Conservation (phyloP, 2,797 vertebrate genomes). For the Monodelphis domestica region DNA sequence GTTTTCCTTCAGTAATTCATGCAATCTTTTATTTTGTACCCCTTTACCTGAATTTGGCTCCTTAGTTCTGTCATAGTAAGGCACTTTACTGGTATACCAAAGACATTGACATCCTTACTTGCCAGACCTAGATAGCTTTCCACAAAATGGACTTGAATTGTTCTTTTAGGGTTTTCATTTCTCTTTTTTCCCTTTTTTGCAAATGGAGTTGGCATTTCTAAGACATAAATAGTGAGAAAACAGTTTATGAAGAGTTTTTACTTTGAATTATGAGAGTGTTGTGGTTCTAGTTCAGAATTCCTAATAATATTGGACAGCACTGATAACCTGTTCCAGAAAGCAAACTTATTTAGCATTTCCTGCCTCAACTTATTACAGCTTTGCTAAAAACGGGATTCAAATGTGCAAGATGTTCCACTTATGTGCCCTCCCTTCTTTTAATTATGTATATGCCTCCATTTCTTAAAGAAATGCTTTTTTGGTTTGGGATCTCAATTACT, state of each 20-base stretch:
- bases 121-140: background rate
- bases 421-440: conserved; percentile 56
- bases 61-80: background rate
- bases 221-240: background rate
- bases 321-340: background rate
- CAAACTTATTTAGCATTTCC: background rate
- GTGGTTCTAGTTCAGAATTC: background rate
- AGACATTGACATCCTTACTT: background rate
- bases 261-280: no score
- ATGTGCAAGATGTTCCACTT: conserved; percentile 46
- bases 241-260: background rate
- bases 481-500: conserved; percentile 70
- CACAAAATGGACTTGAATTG: background rate
- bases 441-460: conserved; percentile 58
- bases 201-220: background rate
- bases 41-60: background rate
- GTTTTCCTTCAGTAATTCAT: background rate
- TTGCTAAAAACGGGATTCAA: conserved; percentile 56
- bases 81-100: background rate
- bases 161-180: background rate
- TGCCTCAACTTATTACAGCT: conserved; percentile 31
- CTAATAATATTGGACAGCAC: background rate
- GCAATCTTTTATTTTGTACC: background rate
- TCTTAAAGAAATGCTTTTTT: conserved; percentile 55
- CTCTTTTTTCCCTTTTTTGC: background rate